Evolutionary conservation across 1,140 invertebrate species (phyloP), one percentile per base, ranked within the genome.

Genomic region (Marisa cornuarietis): DNA sequence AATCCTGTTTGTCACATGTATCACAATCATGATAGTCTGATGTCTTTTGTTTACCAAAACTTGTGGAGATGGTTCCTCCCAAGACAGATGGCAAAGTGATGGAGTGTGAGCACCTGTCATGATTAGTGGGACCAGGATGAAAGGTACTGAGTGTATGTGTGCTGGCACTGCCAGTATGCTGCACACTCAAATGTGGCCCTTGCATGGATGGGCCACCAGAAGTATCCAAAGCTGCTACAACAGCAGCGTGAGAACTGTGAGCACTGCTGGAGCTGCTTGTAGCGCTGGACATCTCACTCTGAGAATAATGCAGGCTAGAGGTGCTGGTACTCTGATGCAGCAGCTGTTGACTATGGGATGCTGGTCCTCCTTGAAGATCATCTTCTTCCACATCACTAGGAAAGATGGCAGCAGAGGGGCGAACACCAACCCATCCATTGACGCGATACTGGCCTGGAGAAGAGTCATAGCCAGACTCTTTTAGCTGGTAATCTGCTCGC

Each of bases 401-500:
- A 79, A 85, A 87, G 71, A 89, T 88, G 75, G 83, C 87, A 11
- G 82, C 78, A 18, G 81, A 69, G 52, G 84, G 86, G 9, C 83
- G 81, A 18, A 81, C 61, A 51, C 86, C 58, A n/a, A 81, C 81
- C 72, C 79, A 78, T 31, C 78, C 81, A 51, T 72, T 80, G 16
- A 83, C 83, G 58, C 87, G 69, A 71, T 85, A 87, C 80, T 87
- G 85, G n/a, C 88, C 87, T 3, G 88, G 87, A 10, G 87, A 88
- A 0, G 88, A 88, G 65, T 89, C 88, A 51, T 89, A 89, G 18
- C 87, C 87, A 0, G 87, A 88, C 71, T 89, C 88, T 51, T 89
- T 88, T 81, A 87, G 85, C 71, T 88, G 87, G 76, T 88, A 86
- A 63, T 88, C 88, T 79, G 82, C 42, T 49, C 58, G 16, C 52